Base-by-base conservation (phyloP, 2,113 vertebrate species). In the Scophthalmus maximus region DNA sequence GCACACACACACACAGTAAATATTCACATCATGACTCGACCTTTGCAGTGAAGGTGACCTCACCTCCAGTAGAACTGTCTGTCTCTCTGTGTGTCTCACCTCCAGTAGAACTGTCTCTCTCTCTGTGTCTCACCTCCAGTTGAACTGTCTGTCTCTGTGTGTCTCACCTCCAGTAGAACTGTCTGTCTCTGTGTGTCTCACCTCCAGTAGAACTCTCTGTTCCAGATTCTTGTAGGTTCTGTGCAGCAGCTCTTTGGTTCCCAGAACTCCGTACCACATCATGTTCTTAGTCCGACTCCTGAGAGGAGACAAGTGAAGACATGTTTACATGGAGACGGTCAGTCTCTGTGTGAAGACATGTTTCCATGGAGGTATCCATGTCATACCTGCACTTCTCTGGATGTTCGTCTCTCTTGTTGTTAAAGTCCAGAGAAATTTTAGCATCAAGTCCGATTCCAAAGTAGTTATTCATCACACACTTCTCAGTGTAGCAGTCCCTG, bases 221-320 rank as follows among this genome's bases (percentile, higher is more conserved):
- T 98, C 97, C 85, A 98, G 90, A 89, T 98, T 98, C 93, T 92
- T 95, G 10, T 98, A 98, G 9, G 96, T 97, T 79, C 96, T 94
- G 76, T 98, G 96, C 17, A 98, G 94, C 68, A 98, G 80, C 81
- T 98, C 97, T 77, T 96, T 97, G 80, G 97, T 98, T 46, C 96
- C 97, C 14, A 98, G 76, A 1, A 98, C 96, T 5, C 97, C 96
- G 0, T 98, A 98, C 96, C 97, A 98, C 97, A 98, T 98, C 96
- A 96, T 95, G 89, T 98, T 98, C 89, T 98, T 98, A 17, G 97
- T 98, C n/a, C 97, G 95, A 84, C 97, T 98, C 93, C 96, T 98
- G 61, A 68, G 23, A 46, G 50, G 15, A 32, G 18, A 30, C 25
- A 27, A 10, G 2, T 15, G 38, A 42, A n/a, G n/a, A 42, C 40